Base-by-base conservation (phyloP, 2,113 vertebrate species). In the Tupaia tana region DNA sequence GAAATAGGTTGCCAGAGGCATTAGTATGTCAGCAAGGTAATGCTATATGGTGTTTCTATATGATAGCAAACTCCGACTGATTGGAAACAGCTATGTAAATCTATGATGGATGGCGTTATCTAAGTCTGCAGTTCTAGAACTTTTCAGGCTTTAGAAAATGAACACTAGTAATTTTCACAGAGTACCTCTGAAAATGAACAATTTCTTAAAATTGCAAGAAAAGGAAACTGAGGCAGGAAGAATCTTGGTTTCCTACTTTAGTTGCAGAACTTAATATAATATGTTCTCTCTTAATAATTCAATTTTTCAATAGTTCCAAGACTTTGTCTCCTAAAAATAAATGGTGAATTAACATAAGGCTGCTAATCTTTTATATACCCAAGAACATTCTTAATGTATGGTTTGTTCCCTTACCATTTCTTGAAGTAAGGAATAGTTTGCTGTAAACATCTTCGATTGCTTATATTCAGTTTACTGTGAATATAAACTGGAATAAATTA, bases 1-100 rank as follows among this genome's bases (percentile, higher is more conserved):
- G 70, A 97, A 92, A 92, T 67, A 82, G 27, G 31, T 81, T 81
- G 18, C 81, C 19, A 27, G 9, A 77, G 34, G 27, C 71, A 70
- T 78, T 86, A 90, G 61, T 83, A 63, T 83, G 31, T 94, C 83
- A 90, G 79, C 61, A 93, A 90, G 67, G 66, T 74, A 84, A 67
- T 54, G 29, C 54, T 79, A 3, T 52, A 6, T n/a, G 9, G 56
- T 31, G 22, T 82, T 89, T 81, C 77, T 59, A 5, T 81, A 9
- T 78, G 70, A 92, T 63, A 80, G 9, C 74, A 69, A 89, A 93
- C 70, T 54, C 85, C 31, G 70, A 71, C 66, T 79, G 56, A 86
- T 92, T 94, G 66, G 69, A 56, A 27, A 52, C 13, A 79, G 54
- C 78, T 88, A 31, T 70, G 54, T 75, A 63, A 90, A 56, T 88